Base-by-base conservation (phyloP, 2,113 vertebrate species). In the Embiotoca jacksoni region DNA sequence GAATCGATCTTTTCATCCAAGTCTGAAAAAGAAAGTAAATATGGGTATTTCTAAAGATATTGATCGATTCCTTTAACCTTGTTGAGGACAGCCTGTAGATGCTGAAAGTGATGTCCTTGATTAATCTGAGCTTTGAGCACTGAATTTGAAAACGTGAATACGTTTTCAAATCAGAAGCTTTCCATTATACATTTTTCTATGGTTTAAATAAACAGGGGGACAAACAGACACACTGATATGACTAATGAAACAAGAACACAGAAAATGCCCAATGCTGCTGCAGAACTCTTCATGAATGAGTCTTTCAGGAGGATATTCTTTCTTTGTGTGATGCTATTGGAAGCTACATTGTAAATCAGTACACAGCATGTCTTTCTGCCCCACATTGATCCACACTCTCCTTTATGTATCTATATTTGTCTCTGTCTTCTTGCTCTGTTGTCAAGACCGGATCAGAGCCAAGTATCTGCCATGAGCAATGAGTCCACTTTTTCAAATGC, bases 381-480 rank as follows among this genome's bases (percentile, higher is more conserved):
- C 53, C 2, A 4, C 72, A 82, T 56, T 81, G 66, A 80, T 80
- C 84, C 69, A 31, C 47, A 14, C 7, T 61, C 46, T 83, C 46
- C 36, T 68, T 82, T 53, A 30, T 64, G 31, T 23, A 56, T 68
- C 23, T 41, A 39, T 70, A 69, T 77, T 14, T 53, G 31, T 65
- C 32, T 59, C 72, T 41, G 49, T 75, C 57, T 44, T 77, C 64
- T 72, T 3, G 1, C 49, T 77, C 68, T 68, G 33, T 67, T 44
- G 30, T 61, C 50, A 69, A 72, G 61, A 59, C 75, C 77, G 84
- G 73, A 91, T 79, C 30, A 16, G 49, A 7, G 56, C 82, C 83
- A 81, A 71, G 68, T 7, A 50, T 64, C 65, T 76, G 66, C 55
- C 6, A 10, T 7, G 14, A 81, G 67, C 62, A 69, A 74, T 23